Evolutionary conservation across 2,113 vertebrate species (phyloP), one percentile per base, ranked within the genome.

Genomic region (Cebidichthys violaceus): DNA sequence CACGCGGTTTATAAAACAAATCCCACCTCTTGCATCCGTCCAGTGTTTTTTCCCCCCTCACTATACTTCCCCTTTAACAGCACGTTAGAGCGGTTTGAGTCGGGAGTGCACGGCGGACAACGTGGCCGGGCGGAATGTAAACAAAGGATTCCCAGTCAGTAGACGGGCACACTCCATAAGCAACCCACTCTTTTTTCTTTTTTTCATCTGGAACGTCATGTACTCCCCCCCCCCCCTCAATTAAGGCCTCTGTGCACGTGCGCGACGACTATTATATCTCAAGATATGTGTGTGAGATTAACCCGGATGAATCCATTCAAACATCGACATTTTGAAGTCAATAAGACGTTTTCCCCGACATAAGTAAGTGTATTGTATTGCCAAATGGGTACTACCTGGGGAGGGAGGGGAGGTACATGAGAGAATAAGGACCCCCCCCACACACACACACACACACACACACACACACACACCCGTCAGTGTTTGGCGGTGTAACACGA

Each of bases 401-500:
- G 27, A 27, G 54, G 27, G 59, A 20, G 22, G 10, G 62, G 67
- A 31, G 55, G 15, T 39, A 33, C 33, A 4, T 24, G 61, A 14
- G 61, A 39, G 78, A 39, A 74, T 27, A 13, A 33, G 64, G 77
- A 82, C 43, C 70, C 82, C 77, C 86, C 89, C 82, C 55, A 5
- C n/a, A 0, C 52, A n/a, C n/a, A 3, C 50, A n/a, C n/a, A n/a
- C 55, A 5, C n/a, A 0, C 55, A 5, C n/a, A 0, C 55, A 5
- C n/a, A 0, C 55, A 5, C n/a, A 0, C 55, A 5, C n/a, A 0
- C 15, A 24, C 55, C 6, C 24, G 24, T 13, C 87, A 72, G 69
- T 1, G 66, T 47, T 2, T 1, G 59, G 69, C 50, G 67, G 74
- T 93, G 94, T 88, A 95, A 94, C 88, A 73, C 80, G 93, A 95